These are phyloP conservation scores for Gryllus bimaculatus DNA, from an alignment of 1,140 invertebrate species.

Conservation along the genomic window DNA sequence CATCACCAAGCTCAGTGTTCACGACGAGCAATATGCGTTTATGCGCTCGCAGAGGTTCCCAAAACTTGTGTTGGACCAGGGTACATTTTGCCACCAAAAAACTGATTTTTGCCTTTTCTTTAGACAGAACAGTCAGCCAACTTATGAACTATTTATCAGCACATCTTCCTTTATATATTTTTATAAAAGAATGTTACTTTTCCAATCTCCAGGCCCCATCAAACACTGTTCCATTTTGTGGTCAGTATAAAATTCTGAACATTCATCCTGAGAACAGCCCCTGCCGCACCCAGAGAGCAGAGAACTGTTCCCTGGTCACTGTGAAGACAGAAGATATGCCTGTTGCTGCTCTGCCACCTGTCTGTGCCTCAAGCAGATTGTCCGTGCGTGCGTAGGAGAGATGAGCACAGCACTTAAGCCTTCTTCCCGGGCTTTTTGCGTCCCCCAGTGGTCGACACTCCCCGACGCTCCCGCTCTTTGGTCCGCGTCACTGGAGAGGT, in stretches of 20 bases:
- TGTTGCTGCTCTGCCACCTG: slow-evolving; percentile 10
- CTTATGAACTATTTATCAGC: not conserved
- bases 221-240: slow-evolving; percentile 8
- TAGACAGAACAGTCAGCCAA: not conserved
- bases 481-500: slow-evolving; percentile 11
- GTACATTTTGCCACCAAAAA: not conserved
- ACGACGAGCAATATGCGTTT: not conserved
- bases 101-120: not conserved
- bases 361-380: not conserved
- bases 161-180: not conserved
- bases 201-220: slow-evolving; percentile 9
- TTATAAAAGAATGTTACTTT: not conserved
- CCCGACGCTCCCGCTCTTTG: slow-evolving; percentile 8
- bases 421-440: slow-evolving; percentile 19
- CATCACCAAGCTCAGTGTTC: not conserved
- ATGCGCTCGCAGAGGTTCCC: not conserved
- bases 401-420: slow-evolving; percentile 11
- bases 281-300: slow-evolving; percentile 6
- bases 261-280: slow-evolving; percentile 12
- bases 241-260: slow-evolving; percentile 15
- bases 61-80: not conserved
- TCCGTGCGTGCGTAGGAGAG: not conserved
- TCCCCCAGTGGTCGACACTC: slow-evolving; percentile 10
- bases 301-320: slow-evolving; percentile 13
- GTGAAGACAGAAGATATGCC: slow-evolving; percentile 15